Conservation (phyloP, 2,113 vertebrate genomes). For the Regulus satrapa region DNA sequence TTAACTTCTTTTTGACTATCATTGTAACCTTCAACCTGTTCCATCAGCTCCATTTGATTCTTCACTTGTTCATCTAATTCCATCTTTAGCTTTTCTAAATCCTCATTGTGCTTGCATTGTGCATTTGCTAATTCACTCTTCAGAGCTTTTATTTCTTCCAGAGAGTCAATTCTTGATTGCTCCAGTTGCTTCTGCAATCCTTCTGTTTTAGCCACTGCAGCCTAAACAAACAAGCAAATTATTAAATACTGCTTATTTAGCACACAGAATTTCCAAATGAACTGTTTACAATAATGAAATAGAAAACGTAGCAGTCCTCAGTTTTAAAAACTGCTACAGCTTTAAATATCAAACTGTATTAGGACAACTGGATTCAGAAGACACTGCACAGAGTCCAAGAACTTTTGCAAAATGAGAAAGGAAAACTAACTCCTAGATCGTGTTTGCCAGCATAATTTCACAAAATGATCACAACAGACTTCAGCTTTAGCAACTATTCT, state of each 20-base stretch:
- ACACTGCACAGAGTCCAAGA: background rate
- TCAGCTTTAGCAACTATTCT: background rate
- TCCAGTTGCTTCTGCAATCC: slow-evolving; percentile 76
- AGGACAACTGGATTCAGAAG: background rate
- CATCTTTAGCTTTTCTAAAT: slow-evolving; percentile 74
- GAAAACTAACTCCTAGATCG: background rate
- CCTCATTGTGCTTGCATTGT: slow-evolving; percentile 74
- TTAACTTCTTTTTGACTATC: slow-evolving; percentile 55
- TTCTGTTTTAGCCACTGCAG: slow-evolving; percentile 65
- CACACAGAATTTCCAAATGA: background rate
- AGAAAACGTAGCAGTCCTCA: background rate
- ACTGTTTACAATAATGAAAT: background rate
- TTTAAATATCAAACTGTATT: background rate
- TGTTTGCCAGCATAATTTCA: background rate
- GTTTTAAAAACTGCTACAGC: background rate
- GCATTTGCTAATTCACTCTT: slow-evolving; percentile 72
- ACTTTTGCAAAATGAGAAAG: background rate
- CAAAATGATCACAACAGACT: background rate
- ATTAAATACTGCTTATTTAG: background rate
- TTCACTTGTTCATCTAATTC: slow-evolving; percentile 75
- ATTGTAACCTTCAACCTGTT: slow-evolving; percentile 66
- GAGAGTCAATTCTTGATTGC: slow-evolving; percentile 60
- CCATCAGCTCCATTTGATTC: slow-evolving; percentile 60
- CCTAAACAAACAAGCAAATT: slow-evolving; percentile 69
- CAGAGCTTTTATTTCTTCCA: slow-evolving; percentile 74